phyloP scores from a whole-genome alignment of 2,113 vertebrate species.

The Anhinga anhinga region DNA sequence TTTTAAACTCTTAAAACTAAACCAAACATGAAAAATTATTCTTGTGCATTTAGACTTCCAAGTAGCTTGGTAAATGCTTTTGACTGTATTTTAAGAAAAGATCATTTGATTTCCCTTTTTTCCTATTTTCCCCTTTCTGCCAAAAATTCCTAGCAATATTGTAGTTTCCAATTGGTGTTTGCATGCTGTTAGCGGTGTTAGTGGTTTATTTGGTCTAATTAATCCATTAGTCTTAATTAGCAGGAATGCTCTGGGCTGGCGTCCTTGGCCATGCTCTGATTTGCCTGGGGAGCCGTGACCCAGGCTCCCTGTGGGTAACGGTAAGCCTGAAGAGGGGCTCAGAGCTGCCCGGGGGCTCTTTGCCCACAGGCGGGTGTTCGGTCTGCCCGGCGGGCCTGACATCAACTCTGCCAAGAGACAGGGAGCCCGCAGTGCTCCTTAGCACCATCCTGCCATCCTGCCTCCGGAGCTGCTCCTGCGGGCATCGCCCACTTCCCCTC shows the following conservation, averaged over 20 bases:
- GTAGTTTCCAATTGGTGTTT: background rate
- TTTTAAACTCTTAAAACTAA: background rate
- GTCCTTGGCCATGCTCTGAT: background rate
- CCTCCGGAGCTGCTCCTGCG: fast-evolving
- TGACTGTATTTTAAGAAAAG: background rate
- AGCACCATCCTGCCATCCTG: background rate
- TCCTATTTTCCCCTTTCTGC: background rate
- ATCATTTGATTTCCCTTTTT: background rate
- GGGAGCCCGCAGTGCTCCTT: fast-evolving
- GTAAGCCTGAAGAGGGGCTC: fast-evolving
- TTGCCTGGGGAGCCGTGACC: background rate
- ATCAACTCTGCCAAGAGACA: fast-evolving
- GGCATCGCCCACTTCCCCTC: fast-evolving
- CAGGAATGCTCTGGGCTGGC: background rate
- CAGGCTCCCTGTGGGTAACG: background rate
- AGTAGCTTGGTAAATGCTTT: background rate
- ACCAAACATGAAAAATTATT: background rate
- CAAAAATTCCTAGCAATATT: background rate
- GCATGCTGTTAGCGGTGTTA: background rate
- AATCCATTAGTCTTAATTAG: background rate
- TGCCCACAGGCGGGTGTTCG: fast-evolving
- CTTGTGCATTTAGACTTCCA: background rate
- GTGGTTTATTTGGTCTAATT: background rate
- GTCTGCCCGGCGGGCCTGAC: background rate
- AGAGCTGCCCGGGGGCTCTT: background rate